phyloP scores from a whole-genome alignment of 2,113 vertebrate species.

The Pollachius pollachius region DNA sequence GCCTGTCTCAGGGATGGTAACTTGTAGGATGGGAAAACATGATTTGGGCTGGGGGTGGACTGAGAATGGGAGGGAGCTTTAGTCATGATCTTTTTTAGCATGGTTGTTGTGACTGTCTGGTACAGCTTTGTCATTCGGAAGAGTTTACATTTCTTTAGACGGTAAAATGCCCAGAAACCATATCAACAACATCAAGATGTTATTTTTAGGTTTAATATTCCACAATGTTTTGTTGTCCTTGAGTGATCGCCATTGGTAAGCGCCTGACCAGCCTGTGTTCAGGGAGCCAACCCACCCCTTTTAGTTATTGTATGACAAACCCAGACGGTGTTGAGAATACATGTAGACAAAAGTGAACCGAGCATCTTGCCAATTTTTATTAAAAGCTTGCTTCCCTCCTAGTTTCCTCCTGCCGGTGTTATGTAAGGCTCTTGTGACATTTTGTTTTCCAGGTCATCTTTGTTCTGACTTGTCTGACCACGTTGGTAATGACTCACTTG shows the following conservation, averaged over 20 bases:
- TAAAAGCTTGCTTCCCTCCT: slow-evolving; percentile 39
- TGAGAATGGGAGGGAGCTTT: not conserved
- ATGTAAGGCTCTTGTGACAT: slow-evolving; percentile 55
- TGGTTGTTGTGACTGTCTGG: no score
- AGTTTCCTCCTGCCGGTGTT: slow-evolving; percentile 44
- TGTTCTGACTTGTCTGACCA: slow-evolving; percentile 32
- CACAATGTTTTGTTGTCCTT: no score
- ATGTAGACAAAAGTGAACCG: slow-evolving; percentile 30
- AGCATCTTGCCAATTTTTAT: slow-evolving; percentile 36
- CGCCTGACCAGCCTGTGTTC: no score
- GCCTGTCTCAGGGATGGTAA: no score
- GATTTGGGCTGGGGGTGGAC: not conserved
- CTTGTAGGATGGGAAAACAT: no score
- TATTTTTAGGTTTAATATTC: no score
- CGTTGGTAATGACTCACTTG: slow-evolving; percentile 33
- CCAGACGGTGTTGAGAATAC: slow-evolving; percentile 23
- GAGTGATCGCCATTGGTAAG: no score
- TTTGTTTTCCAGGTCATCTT: slow-evolving; percentile 38
- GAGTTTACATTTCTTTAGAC: no score
- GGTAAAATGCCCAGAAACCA: no score
- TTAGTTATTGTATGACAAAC: slow-evolving; percentile 36
- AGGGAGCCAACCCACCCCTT: slow-evolving; percentile 1
- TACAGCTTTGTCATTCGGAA: no score
- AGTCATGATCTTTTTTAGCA: no score
- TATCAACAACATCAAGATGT: no score